Conservation (phyloP, 2,113 vertebrate genomes). For the Natator depressus region DNA sequence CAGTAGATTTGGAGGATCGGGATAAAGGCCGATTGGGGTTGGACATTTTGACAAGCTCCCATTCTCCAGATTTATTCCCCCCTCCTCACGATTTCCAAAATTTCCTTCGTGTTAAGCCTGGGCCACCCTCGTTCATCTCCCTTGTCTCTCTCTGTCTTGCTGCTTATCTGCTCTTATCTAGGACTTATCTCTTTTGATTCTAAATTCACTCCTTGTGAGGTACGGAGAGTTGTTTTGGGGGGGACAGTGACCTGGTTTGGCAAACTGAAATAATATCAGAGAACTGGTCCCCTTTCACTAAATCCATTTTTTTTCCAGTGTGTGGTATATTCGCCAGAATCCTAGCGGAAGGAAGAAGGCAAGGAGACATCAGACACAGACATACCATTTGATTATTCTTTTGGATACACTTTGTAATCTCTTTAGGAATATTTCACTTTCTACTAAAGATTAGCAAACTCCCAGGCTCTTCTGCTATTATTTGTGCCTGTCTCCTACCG, state of each 20-base stretch:
- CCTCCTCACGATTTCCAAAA: neutral
- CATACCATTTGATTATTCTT: neutral
- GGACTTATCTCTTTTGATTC: constrained; percentile 50
- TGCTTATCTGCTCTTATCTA: constrained; percentile 63
- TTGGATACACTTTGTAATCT: neutral
- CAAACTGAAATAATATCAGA: constrained; percentile 14
- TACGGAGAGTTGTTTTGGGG: neutral
- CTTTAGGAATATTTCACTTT: neutral
- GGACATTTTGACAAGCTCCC: neutral
- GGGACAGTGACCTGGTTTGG: constrained; percentile 29
- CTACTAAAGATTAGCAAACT: neutral
- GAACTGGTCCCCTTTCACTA: neutral
- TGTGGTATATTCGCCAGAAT: neutral
- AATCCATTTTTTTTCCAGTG: neutral
- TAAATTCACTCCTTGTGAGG: constrained; percentile 43
- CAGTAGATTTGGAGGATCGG: no score
- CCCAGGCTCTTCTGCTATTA: neutral
- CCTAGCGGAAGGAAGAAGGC: no score
- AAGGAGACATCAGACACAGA: neutral
- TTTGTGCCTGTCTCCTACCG: neutral
- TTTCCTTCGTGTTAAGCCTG: constrained; percentile 3
- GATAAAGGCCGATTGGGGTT: neutral
- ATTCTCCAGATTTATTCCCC: neutral
- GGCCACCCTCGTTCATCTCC: neutral
- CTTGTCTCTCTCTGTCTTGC: constrained; percentile 30